Evolutionary conservation across 2,797 vertebrate species (phyloP), one percentile per base, ranked within the genome.

Genomic region (Pangasius djambal): DNA sequence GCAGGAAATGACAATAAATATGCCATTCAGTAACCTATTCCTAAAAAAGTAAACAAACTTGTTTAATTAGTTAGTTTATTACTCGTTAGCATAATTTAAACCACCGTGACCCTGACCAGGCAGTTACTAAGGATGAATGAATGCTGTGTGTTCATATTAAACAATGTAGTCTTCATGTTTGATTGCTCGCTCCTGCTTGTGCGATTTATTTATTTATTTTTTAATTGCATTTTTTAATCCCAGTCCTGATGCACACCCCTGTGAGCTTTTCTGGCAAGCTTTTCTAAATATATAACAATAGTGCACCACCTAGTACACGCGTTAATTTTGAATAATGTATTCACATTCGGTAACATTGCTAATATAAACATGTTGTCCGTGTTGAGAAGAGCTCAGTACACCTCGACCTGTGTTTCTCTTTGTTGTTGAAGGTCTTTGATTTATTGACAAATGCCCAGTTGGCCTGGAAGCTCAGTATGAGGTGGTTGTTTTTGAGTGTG

Each of bases 341-440:
- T 31, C 0, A 20, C 34, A 20, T 50, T 48, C 6, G 16, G 50
- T 79, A 40, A 28, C 34, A 15, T 34, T 0, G 10, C 79, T 59
- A 13, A 28, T 44, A 0, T 20, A 61, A 34, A 87, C 31, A 16
- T 52, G n/a, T 31, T 65, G 63, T 52, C 57, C 57, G 15, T 25
- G 70, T 44, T 4, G 12, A 77, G 52, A n/a, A 40, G 75, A 31
- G 44, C 25, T 88, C 40, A 48, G 50, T 12, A 84, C 82, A 83
- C 22, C 48, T 69, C 70, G 81, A 6, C 13, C n/a, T 13, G n/a
- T 79, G 79, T 74, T 44, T 79, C 57, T 70, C 34, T 79, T 85
- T 55, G n/a, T 85, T 70, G 83, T 8, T 85, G 50, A 74, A 91
- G 67, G 63, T 44, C 82, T 86, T 87, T 31, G 70, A 81, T 86